Evolutionary conservation across 2,797 vertebrate species (phyloP), one percentile per base, ranked within the genome.

Genomic region (Anguilla pacifica): DNA sequence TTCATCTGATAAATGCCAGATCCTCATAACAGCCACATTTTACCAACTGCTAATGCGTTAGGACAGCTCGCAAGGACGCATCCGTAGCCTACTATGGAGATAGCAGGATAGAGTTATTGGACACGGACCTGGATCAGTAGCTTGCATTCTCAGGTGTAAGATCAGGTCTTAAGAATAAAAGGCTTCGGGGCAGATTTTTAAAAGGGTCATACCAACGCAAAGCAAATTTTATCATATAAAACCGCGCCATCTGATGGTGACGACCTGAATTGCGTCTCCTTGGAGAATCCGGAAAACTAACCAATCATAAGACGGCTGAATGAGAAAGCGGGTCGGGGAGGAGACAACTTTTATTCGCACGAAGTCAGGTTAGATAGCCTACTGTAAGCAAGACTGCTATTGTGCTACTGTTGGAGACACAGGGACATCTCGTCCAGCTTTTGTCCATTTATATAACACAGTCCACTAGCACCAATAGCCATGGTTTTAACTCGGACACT

Each of bases 401-500:
- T 7, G 53, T 2, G 15, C 55, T 53, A 25, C 61, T 67, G 6
- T 4, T 35, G 15, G 35, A 49, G 86, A 19, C 91, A 93, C 91
- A 91, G 90, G 17, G 0, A 17, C 11, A 46, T 13, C 35, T 85
- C 43, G 7, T n/a, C 7, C 39, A 11, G 7, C 22, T 49, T 43
- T 67, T 15, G 10, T 11, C 13, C 22, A 15, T 61, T 25, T 85
- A 39, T 51, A 35, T 35, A 35, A 35, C 19, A 13, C 19, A 82
- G 35, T 17, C 55, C 4, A 83, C 43, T 43, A 4, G 5, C 31
- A 64, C 15, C 4, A 43, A 70, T 64, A 89, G 87, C 74, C 92
- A 97, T 97, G 97, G 89, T 25, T 4, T 90, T 88, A 15, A 89
- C 89, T 0, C 94, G 97, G 90, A 98, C 97, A 0, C 94, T 98